These are phyloP conservation scores for Campaea margaritaria DNA, from an alignment of 2,888 invertebrate genomes.

Conservation along the genomic window DNA sequence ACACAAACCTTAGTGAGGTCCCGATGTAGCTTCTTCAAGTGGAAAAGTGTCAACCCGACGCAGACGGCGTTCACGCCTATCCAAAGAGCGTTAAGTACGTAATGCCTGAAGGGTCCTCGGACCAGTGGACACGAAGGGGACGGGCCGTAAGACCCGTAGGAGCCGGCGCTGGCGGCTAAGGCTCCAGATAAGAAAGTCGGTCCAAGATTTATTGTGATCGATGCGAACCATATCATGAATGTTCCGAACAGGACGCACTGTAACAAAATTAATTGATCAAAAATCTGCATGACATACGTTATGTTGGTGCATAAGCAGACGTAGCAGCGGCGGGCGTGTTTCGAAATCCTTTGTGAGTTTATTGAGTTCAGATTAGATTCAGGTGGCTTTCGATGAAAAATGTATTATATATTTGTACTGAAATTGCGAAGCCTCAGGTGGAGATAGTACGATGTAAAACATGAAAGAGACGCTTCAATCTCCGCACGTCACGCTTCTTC, in stretches of 20 bases:
- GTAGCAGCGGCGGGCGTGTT: no score
- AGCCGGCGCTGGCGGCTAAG: constrained; percentile 91
- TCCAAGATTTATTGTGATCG: constrained; percentile 95
- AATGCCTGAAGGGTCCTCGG: constrained; percentile 94
- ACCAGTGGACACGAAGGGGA: constrained; percentile 94
- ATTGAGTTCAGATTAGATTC: no score
- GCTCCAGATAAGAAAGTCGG: constrained; percentile 94
- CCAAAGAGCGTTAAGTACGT: constrained; percentile 96
- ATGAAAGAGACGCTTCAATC: background rate
- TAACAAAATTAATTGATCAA: constrained; percentile 53
- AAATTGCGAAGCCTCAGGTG: no score
- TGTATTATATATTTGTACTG: no score
- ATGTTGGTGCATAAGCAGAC: background rate
- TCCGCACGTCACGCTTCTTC: background rate
- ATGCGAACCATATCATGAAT: constrained; percentile 97
- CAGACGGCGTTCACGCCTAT: constrained; percentile 95
- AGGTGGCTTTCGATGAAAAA: no score
- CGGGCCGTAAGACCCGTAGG: constrained; percentile 87
- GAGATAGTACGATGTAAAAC: no score
- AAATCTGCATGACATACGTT: background rate
- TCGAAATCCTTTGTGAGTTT: no score
- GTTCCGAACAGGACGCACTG: constrained; percentile 96
- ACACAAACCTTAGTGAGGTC: constrained; percentile 89
- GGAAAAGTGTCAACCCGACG: constrained; percentile 92
- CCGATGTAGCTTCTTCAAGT: constrained; percentile 92